Percentiles rank a stretch among this genome's conserved stretches.
Conservation (phyloP, 2,113 vertebrate species). For the Galeopterus variegatus region DNA sequence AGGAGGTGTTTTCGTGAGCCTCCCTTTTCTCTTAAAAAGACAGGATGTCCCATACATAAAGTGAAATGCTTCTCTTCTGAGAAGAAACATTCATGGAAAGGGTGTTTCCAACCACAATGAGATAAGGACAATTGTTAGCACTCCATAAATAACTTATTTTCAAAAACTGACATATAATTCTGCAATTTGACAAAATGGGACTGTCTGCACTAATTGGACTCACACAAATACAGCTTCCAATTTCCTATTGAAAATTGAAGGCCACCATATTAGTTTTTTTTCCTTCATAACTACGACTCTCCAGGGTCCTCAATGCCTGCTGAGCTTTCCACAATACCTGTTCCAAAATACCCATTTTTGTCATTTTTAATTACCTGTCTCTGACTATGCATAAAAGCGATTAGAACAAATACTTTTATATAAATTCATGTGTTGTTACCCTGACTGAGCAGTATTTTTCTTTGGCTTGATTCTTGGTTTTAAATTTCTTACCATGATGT, state of each 20-base stretch:
- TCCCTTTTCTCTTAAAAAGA: constrained; percentile 48
- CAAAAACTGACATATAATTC: constrained; percentile 5
- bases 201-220: constrained; percentile 18
- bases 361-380: constrained; percentile 24
- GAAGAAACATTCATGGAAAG: constrained; percentile 43
- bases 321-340: constrained; percentile 1
- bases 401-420: constrained; percentile 1
- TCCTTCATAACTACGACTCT: not conserved
- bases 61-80: constrained; percentile 58
- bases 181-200: constrained; percentile 61
- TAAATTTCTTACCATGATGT: not conserved
- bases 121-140: not conserved
- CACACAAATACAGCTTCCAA: not conserved
- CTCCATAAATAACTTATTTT: constrained; percentile 31
- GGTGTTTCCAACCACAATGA: not conserved
- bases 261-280: not conserved
- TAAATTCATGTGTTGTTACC: not conserved
- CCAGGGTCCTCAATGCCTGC: not conserved
- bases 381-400: not conserved
- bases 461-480: not conserved
- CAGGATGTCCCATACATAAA: not conserved
- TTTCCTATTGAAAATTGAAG: constrained; percentile 50
- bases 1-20: not conserved
- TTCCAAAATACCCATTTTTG: not conserved
- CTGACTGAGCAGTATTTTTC: not conserved